phyloP scores from a whole-genome alignment of 2,888 invertebrate genomes.

The Lottia scabra region DNA sequence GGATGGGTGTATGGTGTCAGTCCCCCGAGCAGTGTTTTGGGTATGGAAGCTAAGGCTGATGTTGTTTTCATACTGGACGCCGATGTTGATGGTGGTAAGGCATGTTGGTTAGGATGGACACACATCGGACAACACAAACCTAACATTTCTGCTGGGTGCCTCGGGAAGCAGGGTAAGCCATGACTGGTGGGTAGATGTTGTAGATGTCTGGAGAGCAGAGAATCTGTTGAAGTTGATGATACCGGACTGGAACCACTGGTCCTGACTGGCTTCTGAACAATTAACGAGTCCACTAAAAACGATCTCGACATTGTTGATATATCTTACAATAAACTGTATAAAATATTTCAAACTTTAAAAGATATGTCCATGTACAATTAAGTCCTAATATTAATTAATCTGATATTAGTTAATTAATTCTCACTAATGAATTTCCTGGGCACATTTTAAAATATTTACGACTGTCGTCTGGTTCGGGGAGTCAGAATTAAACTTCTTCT shows the following conservation, averaged over 20 bases:
- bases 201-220: conserved; percentile 23
- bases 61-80: conserved; percentile 32
- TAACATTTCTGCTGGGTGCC: conserved; percentile 54
- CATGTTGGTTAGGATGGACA: conserved; percentile 36
- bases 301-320: conserved; percentile 62
- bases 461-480: too few species aligned
- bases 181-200: conserved; percentile 32
- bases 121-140: conserved; percentile 60
- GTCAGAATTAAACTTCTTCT: too few species aligned
- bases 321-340: too few species aligned
- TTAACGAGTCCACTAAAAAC: conserved; percentile 67
- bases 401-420: too few species aligned
- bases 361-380: too few species aligned
- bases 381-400: too few species aligned
- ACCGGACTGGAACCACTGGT: conserved; percentile 13
- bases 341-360: too few species aligned
- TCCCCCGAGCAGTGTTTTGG: conserved; percentile 31
- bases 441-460: too few species aligned
- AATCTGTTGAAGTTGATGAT: conserved; percentile 1
- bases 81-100: conserved; percentile 22
- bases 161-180: conserved; percentile 49
- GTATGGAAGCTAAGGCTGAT: conserved; percentile 25
- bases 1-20: conserved; percentile 27
- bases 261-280: conserved; percentile 47
- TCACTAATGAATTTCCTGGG: too few species aligned